Evolutionary conservation across 2,888 invertebrate species (phyloP), one percentile per base, ranked within the genome.

Genomic region (Callosobruchus maculatus): DNA sequence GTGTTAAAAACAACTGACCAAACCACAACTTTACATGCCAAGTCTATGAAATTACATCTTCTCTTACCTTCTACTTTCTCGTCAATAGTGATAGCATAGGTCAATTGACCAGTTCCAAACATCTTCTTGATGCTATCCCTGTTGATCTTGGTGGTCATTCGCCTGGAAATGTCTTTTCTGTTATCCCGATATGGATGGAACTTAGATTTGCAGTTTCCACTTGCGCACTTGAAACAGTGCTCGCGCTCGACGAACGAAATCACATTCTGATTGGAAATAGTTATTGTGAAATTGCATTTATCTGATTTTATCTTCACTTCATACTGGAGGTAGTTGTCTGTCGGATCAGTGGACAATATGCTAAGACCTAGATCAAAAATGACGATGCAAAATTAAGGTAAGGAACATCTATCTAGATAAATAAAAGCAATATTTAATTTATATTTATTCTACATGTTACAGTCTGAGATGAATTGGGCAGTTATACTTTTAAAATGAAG

Each of bases 61-160:
- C 30, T 69, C 74, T 75, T 74, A 72, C 77, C 73, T 66, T 78
- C 78, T 0, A 68, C 31, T 70, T 73, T 75, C 31, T 78, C 78
- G 49, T 72, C 30, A 67, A 78, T 71, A 22, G 72, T 75, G 30
- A 78, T 78, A 9, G 76, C 75, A 69, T 78, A 78, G 13, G 78
- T 74, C 22, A 78, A 73, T 67, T 74, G 68, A 4, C 78, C 77
- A 13, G 77, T 72, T 26, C 77, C 77, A 67, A 78, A 77, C 76
- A 77, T 71, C 30, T 76, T 78, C 72, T 77, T 78, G 2, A 78
- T 72, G 22, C 76, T 75, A 9, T 78, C 78, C 20, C 77, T 73
- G 74, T 78, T 78, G 20, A 78, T 77, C 70, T 76, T 77, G n/a
- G 78, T 78, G 3, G 78, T 75, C 76, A 78, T 76, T 21, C 77